Conservation (phyloP, 2,797 vertebrate genomes). For the Etheostoma perlongum region DNA sequence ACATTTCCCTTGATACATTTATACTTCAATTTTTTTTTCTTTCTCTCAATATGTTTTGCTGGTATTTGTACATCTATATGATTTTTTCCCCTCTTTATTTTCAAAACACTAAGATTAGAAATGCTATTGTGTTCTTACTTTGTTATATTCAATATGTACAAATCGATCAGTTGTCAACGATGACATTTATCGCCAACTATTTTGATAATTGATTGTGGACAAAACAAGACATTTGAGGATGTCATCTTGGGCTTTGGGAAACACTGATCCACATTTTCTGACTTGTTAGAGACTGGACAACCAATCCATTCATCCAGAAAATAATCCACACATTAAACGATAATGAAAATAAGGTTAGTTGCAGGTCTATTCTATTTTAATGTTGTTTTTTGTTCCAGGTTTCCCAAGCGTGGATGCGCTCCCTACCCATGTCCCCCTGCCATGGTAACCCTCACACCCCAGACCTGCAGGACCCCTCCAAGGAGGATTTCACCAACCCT, state of each 20-base stretch:
- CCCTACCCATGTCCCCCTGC: constrained; percentile 80
- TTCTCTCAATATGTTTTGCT: neutral
- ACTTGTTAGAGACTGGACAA: too few relatives aligned
- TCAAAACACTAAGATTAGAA: neutral
- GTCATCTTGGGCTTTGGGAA: too few relatives aligned
- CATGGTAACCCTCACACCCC: constrained; percentile 63
- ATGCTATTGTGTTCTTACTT: neutral
- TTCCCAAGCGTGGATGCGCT: constrained; percentile 92
- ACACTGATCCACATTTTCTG: too few relatives aligned
- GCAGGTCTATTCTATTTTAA: neutral
- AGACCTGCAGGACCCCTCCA: constrained; percentile 36
- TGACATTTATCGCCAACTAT: too few relatives aligned
- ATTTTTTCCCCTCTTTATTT: too few relatives aligned
- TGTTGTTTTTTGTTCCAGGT: constrained; percentile 71
- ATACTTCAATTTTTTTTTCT: neutral
- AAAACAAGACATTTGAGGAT: too few relatives aligned
- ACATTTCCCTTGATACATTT: neutral
- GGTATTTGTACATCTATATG: neutral
- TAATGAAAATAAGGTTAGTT: too few relatives aligned
- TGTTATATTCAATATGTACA: neutral
- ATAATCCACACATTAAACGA: too few relatives aligned
- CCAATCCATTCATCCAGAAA: too few relatives aligned
- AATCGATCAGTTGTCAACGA: too few relatives aligned
- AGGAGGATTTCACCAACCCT: constrained; percentile 21
- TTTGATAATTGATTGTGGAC: too few relatives aligned